Base-by-base conservation (phyloP, 2,113 vertebrate genomes). In the Mesocricetus auratus region DNA sequence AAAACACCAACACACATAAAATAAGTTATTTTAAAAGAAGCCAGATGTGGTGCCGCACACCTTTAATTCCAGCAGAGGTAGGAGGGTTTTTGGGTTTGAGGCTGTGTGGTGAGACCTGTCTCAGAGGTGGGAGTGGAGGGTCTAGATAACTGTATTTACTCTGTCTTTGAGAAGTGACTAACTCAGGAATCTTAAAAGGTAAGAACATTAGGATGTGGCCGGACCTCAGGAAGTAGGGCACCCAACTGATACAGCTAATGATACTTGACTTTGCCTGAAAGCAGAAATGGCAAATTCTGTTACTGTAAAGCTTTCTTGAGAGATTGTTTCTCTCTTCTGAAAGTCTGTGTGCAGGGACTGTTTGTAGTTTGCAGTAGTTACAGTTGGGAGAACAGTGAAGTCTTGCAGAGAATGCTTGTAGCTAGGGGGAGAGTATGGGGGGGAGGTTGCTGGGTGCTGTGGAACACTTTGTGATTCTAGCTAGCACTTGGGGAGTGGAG, bases 241-340 rank as follows among this genome's bases (percentile, higher is more conserved):
- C 0, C 60, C 42, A 21, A 79, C 64, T 62, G 22, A 86, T 75
- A 5, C 22, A 91, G 6, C 36, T 90, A 73, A 68, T 75, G n/a
- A 83, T 74, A 7, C 24, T 0, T 91, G 69, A 78, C 50, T 78
- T 95, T 74, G 79, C 71, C 89, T 89, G 86, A 83, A 50, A 94
- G 83, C 22, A 86, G 85, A 94, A 91, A 39, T 94, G 58, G 22
- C 66, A 86, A 29, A 22, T 90, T 96, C 58, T 78, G 33, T 73
- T 93, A 89, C 78, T 77, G 56, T 89, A 19, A 86, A 71, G 2
- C 36, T 85, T 82, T 94, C 22, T 86, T 53, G 4, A 47, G 33
- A 66, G 71, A 45, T 69, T 73, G 69, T 81, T 94, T 90, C 83
- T 95, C 13, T 62, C 66, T 73, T 73, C 81, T 89, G 39, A 68